phyloP scores from a whole-genome alignment of 1,140 invertebrate species.

The Saccostrea echinata region DNA sequence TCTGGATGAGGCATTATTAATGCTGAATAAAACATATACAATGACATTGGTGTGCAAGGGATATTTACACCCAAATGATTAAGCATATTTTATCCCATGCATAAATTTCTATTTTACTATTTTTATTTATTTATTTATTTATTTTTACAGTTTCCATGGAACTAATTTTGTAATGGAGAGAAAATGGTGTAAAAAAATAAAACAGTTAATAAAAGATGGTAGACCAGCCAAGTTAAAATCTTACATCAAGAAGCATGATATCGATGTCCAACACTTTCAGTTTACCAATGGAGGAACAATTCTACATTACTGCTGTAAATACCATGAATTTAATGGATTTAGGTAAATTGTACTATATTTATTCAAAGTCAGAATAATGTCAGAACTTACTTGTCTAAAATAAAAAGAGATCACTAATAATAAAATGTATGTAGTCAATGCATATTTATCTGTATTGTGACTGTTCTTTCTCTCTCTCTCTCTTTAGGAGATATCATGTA shows the following conservation, averaged over 20 bases:
- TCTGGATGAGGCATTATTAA: too few relatives aligned
- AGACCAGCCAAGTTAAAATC: slow-evolving; percentile 47
- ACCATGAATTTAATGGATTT: slow-evolving; percentile 29
- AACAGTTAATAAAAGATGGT: slow-evolving; percentile 48
- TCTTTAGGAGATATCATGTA: too few relatives aligned
- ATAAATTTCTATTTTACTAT: too few relatives aligned
- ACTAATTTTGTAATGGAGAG: slow-evolving; percentile 33
- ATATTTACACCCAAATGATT: too few relatives aligned
- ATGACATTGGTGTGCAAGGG: too few relatives aligned
- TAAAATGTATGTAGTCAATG: background rate
- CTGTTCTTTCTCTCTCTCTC: too few relatives aligned
- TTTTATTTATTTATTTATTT: too few relatives aligned
- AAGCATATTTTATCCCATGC: too few relatives aligned
- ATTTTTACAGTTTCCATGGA: background rate
- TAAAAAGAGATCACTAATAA: background rate
- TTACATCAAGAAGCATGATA: slow-evolving; percentile 31
- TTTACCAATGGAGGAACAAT: slow-evolving; percentile 4
- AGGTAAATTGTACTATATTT: slow-evolving; percentile 12
- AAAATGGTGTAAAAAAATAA: slow-evolving; percentile 39
- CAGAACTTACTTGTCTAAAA: background rate
- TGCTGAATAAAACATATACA: too few relatives aligned
- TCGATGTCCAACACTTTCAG: slow-evolving; percentile 37
- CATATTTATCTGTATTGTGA: too few relatives aligned
- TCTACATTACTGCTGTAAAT: slow-evolving; percentile 46
- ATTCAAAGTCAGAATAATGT: background rate